Conservation (phyloP, 2,113 vertebrate species). For the Cromileptes altivelis region DNA sequence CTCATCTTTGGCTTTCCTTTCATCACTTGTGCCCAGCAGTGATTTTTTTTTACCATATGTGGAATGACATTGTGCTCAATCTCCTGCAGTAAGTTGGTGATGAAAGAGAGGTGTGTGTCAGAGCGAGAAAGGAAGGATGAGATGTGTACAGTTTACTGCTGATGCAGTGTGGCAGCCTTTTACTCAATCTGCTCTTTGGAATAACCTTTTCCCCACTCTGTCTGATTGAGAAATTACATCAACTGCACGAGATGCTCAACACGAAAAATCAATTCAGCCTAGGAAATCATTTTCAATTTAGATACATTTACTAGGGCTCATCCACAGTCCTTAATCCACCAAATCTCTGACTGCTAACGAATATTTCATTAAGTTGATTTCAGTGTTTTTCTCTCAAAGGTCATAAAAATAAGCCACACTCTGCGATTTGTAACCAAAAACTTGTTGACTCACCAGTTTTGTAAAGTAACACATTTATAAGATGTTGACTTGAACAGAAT, state of each 20-base stretch:
- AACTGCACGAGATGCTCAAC: conserved; percentile 5
- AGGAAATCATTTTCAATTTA: conserved; percentile 28
- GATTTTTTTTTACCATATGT: conserved; percentile 41
- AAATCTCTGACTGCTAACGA: conserved; percentile 1
- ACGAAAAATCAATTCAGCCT: conserved; percentile 11
- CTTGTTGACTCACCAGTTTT: conserved; percentile 33
- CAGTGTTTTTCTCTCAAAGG: conserved; percentile 32
- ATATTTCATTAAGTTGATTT: conserved; percentile 31
- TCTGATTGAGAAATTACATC: conserved; percentile 56
- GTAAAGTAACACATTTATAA: conserved; percentile 46
- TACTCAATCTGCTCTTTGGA: conserved; percentile 42
- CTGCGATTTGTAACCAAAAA: conserved; percentile 34
- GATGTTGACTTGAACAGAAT: conserved; percentile 44
- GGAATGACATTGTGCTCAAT: conserved; percentile 41
- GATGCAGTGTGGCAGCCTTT: conserved; percentile 39
- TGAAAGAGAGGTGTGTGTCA: conserved; percentile 53
- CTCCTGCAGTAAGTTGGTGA: conserved; percentile 39
- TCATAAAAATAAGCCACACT: conserved; percentile 26
- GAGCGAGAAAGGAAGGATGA: conserved; percentile 20
- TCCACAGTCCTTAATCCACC: conserved; percentile 3
- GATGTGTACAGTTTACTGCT: conserved; percentile 6
- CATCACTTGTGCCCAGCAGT: conserved; percentile 48
- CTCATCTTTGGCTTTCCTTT: conserved; percentile 44
- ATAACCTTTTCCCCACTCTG: conserved; percentile 26
- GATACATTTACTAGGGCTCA: conserved; percentile 9